Evolutionary conservation across 2,888 invertebrate genomes (phyloP).

Genomic region (Scaeva pyrastri): DNA sequence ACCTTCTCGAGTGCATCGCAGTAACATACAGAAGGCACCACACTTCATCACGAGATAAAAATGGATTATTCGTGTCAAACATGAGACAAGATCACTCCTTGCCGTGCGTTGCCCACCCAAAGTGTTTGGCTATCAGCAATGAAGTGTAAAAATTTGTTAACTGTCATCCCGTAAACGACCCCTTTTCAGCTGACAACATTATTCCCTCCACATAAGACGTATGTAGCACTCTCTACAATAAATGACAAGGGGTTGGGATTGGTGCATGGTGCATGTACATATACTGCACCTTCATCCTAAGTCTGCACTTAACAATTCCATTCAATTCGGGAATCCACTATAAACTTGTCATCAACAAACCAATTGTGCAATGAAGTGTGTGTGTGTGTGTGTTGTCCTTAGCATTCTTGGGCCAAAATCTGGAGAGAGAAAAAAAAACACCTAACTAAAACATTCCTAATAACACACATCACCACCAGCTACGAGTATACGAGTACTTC

Average conservation of each 20-base stretch:
- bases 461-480: not conserved
- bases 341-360: constrained; percentile 73
- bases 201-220: not conserved
- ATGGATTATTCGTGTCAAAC: constrained; percentile 48
- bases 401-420: constrained; percentile 40
- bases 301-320: constrained; percentile 56
- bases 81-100: constrained; percentile 61
- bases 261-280: not conserved
- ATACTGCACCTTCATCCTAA: constrained; percentile 29
- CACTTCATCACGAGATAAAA: not conserved
- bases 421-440: constrained; percentile 46
- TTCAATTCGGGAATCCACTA: constrained; percentile 48
- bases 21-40: too few species aligned
- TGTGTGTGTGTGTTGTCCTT: constrained; percentile 45
- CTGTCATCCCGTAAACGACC: constrained; percentile 56
- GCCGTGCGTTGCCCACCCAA: constrained; percentile 73
- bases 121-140: constrained; percentile 15
- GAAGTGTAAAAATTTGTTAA: constrained; percentile 67
- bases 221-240: constrained; percentile 5
- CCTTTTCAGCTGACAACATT: constrained; percentile 34
- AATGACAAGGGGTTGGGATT: constrained; percentile 32
- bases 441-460: constrained; percentile 37
- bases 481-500: too few species aligned
- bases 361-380: constrained; percentile 68
- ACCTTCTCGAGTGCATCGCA: not conserved